Base-by-base conservation (phyloP, 64 coral and sea anemone species). In the Cladopsammia gracilis region DNA sequence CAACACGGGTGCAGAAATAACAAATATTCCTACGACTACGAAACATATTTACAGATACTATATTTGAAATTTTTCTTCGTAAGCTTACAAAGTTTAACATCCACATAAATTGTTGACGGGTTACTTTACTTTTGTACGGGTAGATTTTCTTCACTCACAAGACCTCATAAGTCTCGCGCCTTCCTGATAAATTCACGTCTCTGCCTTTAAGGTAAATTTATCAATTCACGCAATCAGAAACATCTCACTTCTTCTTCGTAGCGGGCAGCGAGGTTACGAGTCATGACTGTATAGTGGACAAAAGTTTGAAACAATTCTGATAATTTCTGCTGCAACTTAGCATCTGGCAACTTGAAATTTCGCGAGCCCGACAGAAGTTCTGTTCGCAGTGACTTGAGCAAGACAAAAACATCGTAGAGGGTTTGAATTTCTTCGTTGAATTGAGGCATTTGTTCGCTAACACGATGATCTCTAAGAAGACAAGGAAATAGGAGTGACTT, bases 171-270 rank as follows among this genome's bases (percentile, higher is more conserved):
- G 54, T 57, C 13, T 45, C 12, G 4, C n/a, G 4, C n/a, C 70
- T 6, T 11, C 34, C 11, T 45, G 7, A 72, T 72, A 64, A 64
- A 19, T 8, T 69, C 7, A 8, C n/a, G 61, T 13, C 1, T 5
- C 7, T 5, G 15, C 46, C 45, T 48, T 20, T 52, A 43, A 12
- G 6, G 15, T 10, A 4, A 48, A 75, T 56, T 56, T 56, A 6
- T 56, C 52, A 48, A 14, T 20, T 75, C 10, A 18, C 26, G 44
- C 49, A 84, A 67, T 84, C 62, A 84, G n/a, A 46, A 50, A 23
- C 80, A 84, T 51, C 80, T 45, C 80, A 84, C 80, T 45, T 84
- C 80, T 49, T 84, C 80, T 46, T 84, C 80, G 6, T 84, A 84
- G 47, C 80, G 80, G 16, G 80, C 80, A 5, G 80, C 49, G 13